Conservation (phyloP, 2,888 invertebrate species). For the Hartigia nigra region DNA sequence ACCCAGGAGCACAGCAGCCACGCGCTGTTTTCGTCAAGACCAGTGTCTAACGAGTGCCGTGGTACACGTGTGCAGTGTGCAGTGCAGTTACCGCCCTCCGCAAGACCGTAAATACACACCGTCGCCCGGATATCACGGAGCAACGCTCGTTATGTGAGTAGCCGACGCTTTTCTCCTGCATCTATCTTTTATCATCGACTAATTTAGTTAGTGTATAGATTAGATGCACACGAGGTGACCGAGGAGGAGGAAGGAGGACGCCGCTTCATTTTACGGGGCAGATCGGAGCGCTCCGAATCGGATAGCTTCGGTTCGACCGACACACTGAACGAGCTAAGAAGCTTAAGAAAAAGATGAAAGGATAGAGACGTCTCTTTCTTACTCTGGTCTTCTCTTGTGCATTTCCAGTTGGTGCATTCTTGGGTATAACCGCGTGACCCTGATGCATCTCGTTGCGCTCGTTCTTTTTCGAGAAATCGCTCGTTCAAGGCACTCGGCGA, state of each 20-base stretch:
- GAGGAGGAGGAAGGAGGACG: not conserved
- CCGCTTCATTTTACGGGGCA: not conserved
- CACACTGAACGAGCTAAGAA: not conserved
- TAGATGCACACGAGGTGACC: not conserved
- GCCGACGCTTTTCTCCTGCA: not conserved
- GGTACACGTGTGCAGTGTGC: constrained; percentile 9
- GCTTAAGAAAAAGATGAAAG: not conserved
- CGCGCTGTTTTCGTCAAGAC: not conserved
- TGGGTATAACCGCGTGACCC: constrained; percentile 27
- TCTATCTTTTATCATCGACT: not conserved
- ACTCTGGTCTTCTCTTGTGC: not conserved
- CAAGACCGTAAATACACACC: constrained; percentile 13
- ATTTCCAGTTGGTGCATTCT: not conserved
- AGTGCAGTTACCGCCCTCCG: constrained; percentile 22
- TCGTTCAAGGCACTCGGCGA: not conserved
- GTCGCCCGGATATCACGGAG: constrained; percentile 42
- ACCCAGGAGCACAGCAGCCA: not conserved
- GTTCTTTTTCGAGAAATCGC: constrained; percentile 5
- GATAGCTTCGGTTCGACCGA: not conserved
- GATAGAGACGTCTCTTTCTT: not conserved
- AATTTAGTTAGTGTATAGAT: not conserved
- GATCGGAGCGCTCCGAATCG: not conserved
- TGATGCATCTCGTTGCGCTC: constrained; percentile 37
- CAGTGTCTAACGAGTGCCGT: not conserved
- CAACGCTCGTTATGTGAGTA: constrained; percentile 52